Evolutionary conservation across 2,797 vertebrate species (phyloP).

Genomic region (Heterohyrax brucei): DNA sequence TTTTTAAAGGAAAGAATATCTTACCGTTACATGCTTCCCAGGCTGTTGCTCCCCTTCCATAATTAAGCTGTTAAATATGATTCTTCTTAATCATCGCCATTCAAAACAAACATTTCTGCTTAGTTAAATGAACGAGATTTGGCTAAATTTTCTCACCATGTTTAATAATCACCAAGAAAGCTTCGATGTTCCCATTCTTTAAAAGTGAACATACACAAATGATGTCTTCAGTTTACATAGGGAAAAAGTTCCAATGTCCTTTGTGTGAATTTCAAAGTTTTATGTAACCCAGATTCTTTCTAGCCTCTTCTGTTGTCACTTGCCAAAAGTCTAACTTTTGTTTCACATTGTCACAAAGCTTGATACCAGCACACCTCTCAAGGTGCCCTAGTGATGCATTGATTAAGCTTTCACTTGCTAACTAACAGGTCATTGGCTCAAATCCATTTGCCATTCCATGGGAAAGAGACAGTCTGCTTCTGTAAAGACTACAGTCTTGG

Average conservation of each 20-base stretch:
- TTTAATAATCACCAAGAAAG: not conserved
- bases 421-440: not conserved
- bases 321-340: not conserved
- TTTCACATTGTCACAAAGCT: not conserved
- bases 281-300: not conserved
- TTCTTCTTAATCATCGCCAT: not conserved
- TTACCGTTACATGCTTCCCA: not conserved
- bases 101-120: not conserved
- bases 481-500: not conserved
- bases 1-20: not conserved
- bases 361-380: accelerated
- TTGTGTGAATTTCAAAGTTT: not conserved
- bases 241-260: not conserved
- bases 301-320: not conserved
- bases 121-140: not conserved
- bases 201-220: not conserved
- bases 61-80: not conserved
- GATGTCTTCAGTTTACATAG: not conserved
- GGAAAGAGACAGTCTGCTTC: not conserved
- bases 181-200: too few relatives aligned
- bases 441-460: not conserved
- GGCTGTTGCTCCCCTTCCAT: not conserved
- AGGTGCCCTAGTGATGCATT: not conserved
- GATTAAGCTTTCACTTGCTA: not conserved
- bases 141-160: not conserved